Conservation (phyloP, 2,888 invertebrate genomes). For the Macaria notata region DNA sequence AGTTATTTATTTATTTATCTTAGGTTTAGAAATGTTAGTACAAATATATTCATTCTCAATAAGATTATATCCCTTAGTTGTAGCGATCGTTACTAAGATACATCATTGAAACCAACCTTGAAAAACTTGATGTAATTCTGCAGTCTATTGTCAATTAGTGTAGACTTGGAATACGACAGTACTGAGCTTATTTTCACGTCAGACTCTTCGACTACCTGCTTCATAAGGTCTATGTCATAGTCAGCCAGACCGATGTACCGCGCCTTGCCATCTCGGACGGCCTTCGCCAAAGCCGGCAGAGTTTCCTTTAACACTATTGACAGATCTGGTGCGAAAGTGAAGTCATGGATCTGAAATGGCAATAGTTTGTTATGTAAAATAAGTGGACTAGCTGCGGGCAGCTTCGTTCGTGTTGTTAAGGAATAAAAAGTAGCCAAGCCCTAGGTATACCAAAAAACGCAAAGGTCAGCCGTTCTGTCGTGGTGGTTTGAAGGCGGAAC, state of each 20-base stretch:
- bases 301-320: constrained; percentile 92
- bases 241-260: constrained; percentile 93
- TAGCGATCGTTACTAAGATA: background rate
- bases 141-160: constrained; percentile 90
- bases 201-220: constrained; percentile 86
- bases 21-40: no score
- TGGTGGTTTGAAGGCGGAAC: no score
- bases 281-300: constrained; percentile 89
- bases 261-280: constrained; percentile 88
- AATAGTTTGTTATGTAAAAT: no score
- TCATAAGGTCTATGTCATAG: constrained; percentile 90
- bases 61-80: no score
- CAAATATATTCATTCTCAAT: background rate
- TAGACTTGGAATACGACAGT: constrained; percentile 90
- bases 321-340: constrained; percentile 91
- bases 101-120: constrained; percentile 76
- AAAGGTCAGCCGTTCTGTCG: no score
- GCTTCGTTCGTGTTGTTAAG: no score
- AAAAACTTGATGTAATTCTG: constrained; percentile 88
- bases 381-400: no score
- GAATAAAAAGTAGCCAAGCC: no score
- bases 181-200: constrained; percentile 86
- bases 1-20: no score
- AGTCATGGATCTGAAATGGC: constrained; percentile 91
- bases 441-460: no score